Percentiles rank a stretch among this genome's conserved stretches.
These are phyloP conservation scores for Conus canariensis DNA, from an alignment of 2,888 invertebrate genomes.

Conservation along the genomic window DNA sequence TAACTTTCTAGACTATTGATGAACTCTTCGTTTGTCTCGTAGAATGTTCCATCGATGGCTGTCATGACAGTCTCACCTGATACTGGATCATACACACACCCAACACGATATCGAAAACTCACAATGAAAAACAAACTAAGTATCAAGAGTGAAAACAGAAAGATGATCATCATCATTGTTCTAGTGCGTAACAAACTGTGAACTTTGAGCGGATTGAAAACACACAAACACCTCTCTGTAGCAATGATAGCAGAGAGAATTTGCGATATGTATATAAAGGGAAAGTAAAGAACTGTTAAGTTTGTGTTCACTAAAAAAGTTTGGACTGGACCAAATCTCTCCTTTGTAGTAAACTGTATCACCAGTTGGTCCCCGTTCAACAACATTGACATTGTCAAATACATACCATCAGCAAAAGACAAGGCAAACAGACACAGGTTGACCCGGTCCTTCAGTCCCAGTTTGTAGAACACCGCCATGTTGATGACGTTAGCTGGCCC, in stretches of 20 bases:
- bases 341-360: neutral
- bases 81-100: neutral
- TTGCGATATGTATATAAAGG: neutral
- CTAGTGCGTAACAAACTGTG: neutral
- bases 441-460: neutral
- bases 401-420: neutral
- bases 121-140: neutral
- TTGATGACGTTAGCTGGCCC: neutral
- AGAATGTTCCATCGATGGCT: neutral
- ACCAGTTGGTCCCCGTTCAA: neutral
- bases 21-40: neutral
- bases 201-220: neutral
- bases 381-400: neutral
- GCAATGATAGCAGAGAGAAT: neutral
- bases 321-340: neutral
- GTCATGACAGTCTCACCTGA: neutral
- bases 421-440: conserved; percentile 7
- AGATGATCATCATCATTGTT: neutral
- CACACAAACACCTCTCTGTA: neutral
- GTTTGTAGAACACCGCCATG: neutral
- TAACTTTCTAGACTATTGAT: neutral
- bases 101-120: neutral
- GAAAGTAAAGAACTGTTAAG: no score
- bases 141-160: neutral
- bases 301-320: neutral